Evolutionary conservation across 1,140 invertebrate species (phyloP), one percentile per base, ranked within the genome.

Genomic region (Drosophila melanogaster): DNA sequence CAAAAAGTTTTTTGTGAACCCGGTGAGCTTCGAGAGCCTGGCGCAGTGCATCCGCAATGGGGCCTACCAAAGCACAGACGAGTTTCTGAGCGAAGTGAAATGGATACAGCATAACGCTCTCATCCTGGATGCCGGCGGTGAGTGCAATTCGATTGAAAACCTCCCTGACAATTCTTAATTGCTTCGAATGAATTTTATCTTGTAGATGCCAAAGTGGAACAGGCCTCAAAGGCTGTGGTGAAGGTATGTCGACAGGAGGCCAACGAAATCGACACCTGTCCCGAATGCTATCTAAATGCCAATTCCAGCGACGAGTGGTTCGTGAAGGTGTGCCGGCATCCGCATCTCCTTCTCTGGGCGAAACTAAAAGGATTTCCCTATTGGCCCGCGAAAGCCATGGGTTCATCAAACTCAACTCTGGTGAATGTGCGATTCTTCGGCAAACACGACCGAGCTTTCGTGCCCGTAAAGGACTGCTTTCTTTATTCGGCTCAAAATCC

Each of bases 361-460:
- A 98, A 98, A 90, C 92, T 98, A 0, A 98, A 98, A 93, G 97
- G 97, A 14, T 98, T 98, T 86, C 98, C 98, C 3, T 98, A 96
- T 92, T 98, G 98, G 98, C 98, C 98, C 0, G 97, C 97, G 0
- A 99, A 99, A 93, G 97, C 95, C 0, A 96, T 98, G 95, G 94
- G 95, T 6, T 93, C 96, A 26, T 92, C 94, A 12, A 96, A 96
- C 77, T 93, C 94, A 30, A 95, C 95, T 0, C 93, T 95, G 57
- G 96, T 98, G 0, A 98, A 98, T 92, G 97, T 98, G 8, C 93
- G 97, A 14, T 99, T 99, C 93, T 99, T 99, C 93, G 98, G 98
- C 4, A 96, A 96, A 46, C 98, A 99, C 93, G 97, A 98, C 93
- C 95, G 96, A 76, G 97, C 97, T 3, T 98, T 97, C 96, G 96